Conservation (phyloP, 1,140 invertebrate species). For the Venturia canescens region DNA sequence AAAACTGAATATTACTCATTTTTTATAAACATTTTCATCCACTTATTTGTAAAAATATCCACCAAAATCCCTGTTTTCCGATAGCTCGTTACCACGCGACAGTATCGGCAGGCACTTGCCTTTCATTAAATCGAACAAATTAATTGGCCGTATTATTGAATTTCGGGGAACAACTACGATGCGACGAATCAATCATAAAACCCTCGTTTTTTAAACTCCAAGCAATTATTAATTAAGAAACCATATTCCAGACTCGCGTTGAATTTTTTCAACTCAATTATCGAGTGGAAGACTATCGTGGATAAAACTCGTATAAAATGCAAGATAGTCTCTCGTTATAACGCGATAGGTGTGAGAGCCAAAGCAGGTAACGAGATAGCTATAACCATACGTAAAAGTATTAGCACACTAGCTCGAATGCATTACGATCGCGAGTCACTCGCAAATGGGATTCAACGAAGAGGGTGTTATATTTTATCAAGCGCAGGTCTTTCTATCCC, state of each 20-base stretch:
- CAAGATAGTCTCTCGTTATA: conserved; percentile 23
- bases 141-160: not conserved
- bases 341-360: conserved; percentile 6
- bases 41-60: too few relatives aligned
- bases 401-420: not conserved
- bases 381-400: conserved; percentile 1
- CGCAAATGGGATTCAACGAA: conserved; percentile 40
- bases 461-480: conserved; percentile 33
- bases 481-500: conserved; percentile 1
- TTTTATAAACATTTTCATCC: too few relatives aligned
- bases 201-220: too few relatives aligned
- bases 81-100: too few relatives aligned
- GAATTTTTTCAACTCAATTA: not conserved
- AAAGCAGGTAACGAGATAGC: conserved; percentile 34
- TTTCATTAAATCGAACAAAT: not conserved
- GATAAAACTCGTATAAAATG: not conserved
- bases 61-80: too few relatives aligned
- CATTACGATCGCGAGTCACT: conserved; percentile 33
- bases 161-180: too few relatives aligned
- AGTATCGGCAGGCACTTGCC: too few relatives aligned
- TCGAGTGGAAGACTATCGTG: not conserved
- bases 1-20: too few relatives aligned
- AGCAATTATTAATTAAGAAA: not conserved
- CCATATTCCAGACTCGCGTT: not conserved
- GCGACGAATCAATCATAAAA: too few relatives aligned